Percentiles rank a stretch among this genome's conserved stretches.
phyloP scores from a whole-genome alignment of 2,888 invertebrate species.

The Drosophila longiperda region DNA sequence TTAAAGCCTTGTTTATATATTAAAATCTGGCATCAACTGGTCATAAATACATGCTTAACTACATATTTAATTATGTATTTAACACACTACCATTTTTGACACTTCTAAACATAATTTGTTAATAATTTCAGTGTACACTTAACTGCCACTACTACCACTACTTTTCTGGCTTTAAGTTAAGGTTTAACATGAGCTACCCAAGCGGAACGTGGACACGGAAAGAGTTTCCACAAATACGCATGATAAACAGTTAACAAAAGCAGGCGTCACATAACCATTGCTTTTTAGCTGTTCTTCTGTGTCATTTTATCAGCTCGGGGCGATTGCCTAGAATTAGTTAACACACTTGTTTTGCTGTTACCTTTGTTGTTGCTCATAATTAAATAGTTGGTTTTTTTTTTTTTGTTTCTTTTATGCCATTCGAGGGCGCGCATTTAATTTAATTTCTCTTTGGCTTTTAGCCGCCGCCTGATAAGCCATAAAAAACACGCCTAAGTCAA shows the following conservation, averaged over 20 bases:
- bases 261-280: slow-evolving; percentile 37
- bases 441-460: slow-evolving; percentile 69
- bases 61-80: background rate
- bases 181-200: slow-evolving; percentile 14
- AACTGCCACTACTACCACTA: background rate
- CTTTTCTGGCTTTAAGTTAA: background rate
- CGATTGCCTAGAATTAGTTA: slow-evolving; percentile 77
- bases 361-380: slow-evolving; percentile 66
- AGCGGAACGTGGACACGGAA: slow-evolving; percentile 29
- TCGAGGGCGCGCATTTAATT: slow-evolving; percentile 67
- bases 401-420: slow-evolving; percentile 53
- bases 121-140: background rate
- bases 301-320: slow-evolving; percentile 59
- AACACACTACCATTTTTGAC: slow-evolving; percentile 3
- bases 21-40: slow-evolving; percentile 16
- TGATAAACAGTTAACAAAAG: slow-evolving; percentile 42
- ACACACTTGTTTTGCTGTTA: slow-evolving; percentile 58
- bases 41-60: background rate
- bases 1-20: slow-evolving; percentile 72
- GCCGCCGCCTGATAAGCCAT: slow-evolving; percentile 62
- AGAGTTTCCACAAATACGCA: slow-evolving; percentile 22
- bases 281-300: slow-evolving; percentile 22
- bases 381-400: slow-evolving; percentile 70
- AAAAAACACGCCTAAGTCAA: slow-evolving; percentile 80
- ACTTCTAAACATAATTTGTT: slow-evolving; percentile 13